Base-by-base conservation (phyloP, 2,797 vertebrate genomes). In the Malacoraja senta region DNA sequence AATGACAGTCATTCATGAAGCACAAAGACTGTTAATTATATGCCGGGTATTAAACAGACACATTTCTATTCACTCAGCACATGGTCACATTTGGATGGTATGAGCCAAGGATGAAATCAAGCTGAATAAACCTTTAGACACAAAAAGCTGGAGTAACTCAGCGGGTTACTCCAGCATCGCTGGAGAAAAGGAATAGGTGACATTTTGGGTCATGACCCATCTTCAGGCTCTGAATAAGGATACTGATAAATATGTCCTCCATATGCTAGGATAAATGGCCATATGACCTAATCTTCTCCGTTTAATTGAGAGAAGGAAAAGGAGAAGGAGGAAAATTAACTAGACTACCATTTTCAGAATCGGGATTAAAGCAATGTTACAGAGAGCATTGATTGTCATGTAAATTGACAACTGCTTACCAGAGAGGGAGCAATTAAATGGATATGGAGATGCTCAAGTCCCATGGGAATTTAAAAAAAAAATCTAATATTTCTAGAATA, bases 61-160 rank as follows among this genome's bases (percentile, higher is more conserved):
- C 38, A 92, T 26, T 92, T 92, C 71, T 53, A 92, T 92, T 92
- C 76, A 71, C 71, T 92, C 90, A 92, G 90, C 24, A 53, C 65
- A 91, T 12, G 9, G 71, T 92, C 68, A 53, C 90, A 92, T 92
- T 92, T n/a, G 38, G 38, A 53, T 76, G 71, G 24, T 76, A 74
- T 76, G 21, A 91, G 90, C 32, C 90, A 91, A 91, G 68, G 90
- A 91, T 91, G 90, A 92, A 74, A 74, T 74, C 44, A 92, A 92
- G 71, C 71, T 92, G 68, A 12, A 74, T 76, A 58, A 92, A 74
- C 90, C 71, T 74, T 76, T 35, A 53, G 44, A 53, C 44, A 53
- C 44, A 53, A 53, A 53, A 53, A 53, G 44, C 44, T 53, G 44
- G 44, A 53, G 44, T 53, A 53, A 53, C 44, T 53, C 44, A 53